Conservation (phyloP, 2,888 invertebrate genomes). For the Idaea straminata region DNA sequence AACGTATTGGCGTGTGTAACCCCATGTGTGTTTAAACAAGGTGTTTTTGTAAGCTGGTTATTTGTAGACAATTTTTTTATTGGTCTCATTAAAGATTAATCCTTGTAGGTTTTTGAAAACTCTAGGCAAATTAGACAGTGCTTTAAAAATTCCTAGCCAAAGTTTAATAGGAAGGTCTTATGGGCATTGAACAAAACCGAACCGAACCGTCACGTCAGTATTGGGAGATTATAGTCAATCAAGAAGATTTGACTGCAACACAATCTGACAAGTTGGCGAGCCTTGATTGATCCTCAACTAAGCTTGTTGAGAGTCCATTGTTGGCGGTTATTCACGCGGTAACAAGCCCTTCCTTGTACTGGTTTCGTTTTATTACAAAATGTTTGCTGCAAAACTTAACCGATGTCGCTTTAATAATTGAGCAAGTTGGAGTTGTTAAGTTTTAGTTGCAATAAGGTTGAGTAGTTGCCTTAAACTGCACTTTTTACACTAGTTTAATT, state of each 20-base stretch:
- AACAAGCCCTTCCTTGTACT: background rate
- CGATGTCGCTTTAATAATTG: background rate
- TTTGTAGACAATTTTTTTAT: background rate
- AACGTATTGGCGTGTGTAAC: background rate
- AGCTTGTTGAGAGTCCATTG: background rate
- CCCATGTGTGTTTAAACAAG: background rate
- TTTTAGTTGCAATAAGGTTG: constrained; percentile 1
- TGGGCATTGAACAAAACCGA: background rate
- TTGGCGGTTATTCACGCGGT: background rate
- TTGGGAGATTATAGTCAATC: background rate
- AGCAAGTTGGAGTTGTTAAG: background rate
- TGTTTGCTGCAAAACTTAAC: background rate
- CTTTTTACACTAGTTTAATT: constrained; percentile 1
- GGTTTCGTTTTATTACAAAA: background rate
- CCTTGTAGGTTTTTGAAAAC: background rate
- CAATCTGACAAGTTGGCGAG: background rate
- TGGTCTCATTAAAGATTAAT: background rate
- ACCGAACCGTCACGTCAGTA: background rate
- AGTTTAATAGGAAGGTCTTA: background rate
- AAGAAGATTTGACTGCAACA: background rate
- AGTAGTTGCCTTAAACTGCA: background rate
- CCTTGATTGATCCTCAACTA: background rate
- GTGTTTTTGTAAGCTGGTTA: background rate
- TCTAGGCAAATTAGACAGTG: background rate
- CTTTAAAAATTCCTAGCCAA: background rate